phyloP scores from a whole-genome alignment of 2,888 invertebrate species.

The Anthoptus insignis region DNA sequence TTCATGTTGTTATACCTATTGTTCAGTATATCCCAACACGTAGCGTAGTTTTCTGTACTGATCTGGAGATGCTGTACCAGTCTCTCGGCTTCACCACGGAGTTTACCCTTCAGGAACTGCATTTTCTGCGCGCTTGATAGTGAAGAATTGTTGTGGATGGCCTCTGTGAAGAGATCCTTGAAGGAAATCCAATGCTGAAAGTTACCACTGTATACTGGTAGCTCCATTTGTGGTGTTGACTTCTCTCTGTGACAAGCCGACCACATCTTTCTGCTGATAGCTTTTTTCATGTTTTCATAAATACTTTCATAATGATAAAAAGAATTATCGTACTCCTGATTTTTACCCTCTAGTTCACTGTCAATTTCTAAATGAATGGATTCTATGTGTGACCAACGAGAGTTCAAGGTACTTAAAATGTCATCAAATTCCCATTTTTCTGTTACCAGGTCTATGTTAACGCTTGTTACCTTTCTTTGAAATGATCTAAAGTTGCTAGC shows the following conservation, averaged over 20 bases:
- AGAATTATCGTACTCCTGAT: too few relatives aligned
- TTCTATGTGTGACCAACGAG: neutral
- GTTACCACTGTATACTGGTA: neutral
- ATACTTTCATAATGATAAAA: too few relatives aligned
- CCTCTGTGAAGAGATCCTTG: neutral
- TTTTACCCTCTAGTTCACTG: neutral
- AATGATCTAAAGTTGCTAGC: neutral
- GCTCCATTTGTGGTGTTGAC: neutral
- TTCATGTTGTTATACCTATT: neutral
- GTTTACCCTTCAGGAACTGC: neutral
- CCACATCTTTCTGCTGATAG: neutral
- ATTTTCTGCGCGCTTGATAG: neutral
- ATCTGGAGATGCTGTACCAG: neutral
- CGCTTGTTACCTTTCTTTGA: neutral
- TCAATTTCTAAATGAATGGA: neutral
- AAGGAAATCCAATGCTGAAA: neutral
- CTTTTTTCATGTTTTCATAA: too few relatives aligned
- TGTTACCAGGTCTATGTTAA: neutral
- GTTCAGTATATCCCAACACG: neutral
- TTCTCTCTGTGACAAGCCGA: conserved; percentile 2
- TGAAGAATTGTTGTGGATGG: neutral
- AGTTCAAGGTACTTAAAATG: too few relatives aligned
- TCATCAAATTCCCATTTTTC: conserved; percentile 1
- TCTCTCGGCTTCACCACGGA: neutral
- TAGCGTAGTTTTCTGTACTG: neutral